Evolutionary conservation across 2,113 vertebrate species (phyloP).

Genomic region (Cryptotis parvus): DNA sequence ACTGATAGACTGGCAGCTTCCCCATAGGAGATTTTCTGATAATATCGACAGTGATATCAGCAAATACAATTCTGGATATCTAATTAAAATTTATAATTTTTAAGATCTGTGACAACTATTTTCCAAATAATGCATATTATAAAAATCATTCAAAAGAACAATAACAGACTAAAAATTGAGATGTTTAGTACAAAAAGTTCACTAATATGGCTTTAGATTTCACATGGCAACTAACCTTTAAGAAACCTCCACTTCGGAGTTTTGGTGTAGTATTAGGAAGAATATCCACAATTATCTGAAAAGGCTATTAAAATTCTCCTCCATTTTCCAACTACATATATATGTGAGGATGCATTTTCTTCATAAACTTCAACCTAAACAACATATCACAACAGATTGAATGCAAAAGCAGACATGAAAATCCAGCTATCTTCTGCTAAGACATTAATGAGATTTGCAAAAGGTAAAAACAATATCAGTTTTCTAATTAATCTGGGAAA

Average conservation of each 20-base stretch:
- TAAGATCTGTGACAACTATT: conserved; percentile 32
- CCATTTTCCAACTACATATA: conserved; percentile 60
- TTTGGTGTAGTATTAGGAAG: conserved; percentile 63
- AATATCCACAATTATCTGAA: conserved; percentile 63
- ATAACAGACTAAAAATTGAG: background rate
- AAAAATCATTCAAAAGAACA: conserved; percentile 47
- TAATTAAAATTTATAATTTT: conserved; percentile 48
- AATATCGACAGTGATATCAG: background rate
- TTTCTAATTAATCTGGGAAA: conserved; percentile 34
- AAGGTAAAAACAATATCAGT: conserved; percentile 8
- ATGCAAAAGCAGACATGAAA: conserved; percentile 37
- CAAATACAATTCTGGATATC: conserved; percentile 13
- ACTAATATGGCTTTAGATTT: conserved; percentile 50
- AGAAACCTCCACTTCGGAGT: conserved; percentile 60
- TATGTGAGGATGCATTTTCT: conserved; percentile 61
- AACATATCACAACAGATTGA: conserved; percentile 60
- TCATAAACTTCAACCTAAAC: conserved; percentile 61
- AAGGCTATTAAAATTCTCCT: conserved; percentile 61
- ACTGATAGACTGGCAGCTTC: conserved; percentile 19
- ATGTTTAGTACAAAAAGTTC: conserved; percentile 36
- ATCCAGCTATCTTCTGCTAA: conserved; percentile 39
- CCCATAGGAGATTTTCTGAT: conserved; percentile 33
- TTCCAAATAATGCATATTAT: conserved; percentile 39
- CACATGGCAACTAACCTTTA: conserved; percentile 57
- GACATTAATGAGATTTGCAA: conserved; percentile 49